phyloP scores from a whole-genome alignment of 2,113 vertebrate species.

The Heterotilapia buettikoferi region DNA sequence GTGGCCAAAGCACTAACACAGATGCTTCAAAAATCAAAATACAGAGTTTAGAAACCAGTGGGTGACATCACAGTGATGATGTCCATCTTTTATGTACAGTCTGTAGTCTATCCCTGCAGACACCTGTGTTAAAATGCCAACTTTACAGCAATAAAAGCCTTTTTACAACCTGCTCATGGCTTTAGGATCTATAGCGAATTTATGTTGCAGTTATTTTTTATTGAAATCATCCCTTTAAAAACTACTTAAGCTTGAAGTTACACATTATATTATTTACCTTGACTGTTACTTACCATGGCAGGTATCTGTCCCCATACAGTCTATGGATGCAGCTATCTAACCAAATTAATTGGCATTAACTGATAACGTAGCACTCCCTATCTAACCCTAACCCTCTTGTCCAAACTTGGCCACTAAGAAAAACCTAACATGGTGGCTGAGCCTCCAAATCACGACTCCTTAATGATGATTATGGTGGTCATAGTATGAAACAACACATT shows the following conservation, averaged over 20 bases:
- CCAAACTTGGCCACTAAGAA: neutral
- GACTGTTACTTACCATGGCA: neutral
- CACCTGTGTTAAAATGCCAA: fast-evolving
- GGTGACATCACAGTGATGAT: neutral
- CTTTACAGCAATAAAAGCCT: fast-evolving
- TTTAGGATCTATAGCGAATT: neutral
- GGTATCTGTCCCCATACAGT: neutral
- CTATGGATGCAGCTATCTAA: neutral
- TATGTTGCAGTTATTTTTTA: neutral
- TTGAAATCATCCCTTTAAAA: neutral
- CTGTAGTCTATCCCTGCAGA: neutral
- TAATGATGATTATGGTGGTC: neutral
- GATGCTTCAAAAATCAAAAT: neutral
- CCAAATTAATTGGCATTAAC: neutral
- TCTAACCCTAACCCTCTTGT: neutral
- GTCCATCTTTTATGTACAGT: neutral
- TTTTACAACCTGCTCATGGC: neutral
- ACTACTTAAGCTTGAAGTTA: neutral
- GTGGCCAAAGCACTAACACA: neutral
- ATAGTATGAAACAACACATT: neutral
- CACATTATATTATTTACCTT: neutral
- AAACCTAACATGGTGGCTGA: neutral
- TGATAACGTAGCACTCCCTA: fast-evolving
- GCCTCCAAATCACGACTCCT: neutral
- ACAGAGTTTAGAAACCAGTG: neutral